These are phyloP conservation scores for Podotricha telesiphe DNA, from an alignment of 2,888 invertebrate genomes.

Conservation along the genomic window DNA sequence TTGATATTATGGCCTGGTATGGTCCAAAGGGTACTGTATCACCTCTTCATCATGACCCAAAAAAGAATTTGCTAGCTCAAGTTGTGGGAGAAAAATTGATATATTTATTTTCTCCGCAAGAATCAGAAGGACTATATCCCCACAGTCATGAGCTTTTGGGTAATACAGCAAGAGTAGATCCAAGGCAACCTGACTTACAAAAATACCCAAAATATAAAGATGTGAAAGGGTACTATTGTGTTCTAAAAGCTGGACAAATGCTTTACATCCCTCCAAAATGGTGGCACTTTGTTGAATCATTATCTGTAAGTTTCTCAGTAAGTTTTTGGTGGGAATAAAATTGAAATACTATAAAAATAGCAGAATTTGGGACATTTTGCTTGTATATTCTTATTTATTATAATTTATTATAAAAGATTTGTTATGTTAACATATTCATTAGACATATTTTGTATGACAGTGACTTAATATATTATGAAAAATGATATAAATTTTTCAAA, in stretches of 20 bases:
- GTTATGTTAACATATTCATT: neutral
- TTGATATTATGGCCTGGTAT: slow-evolving; percentile 97
- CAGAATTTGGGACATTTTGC: neutral
- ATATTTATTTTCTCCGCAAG: slow-evolving; percentile 90
- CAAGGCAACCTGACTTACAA: slow-evolving; percentile 88
- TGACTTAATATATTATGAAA: too few relatives aligned
- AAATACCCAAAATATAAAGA: slow-evolving; percentile 88
- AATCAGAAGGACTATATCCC: slow-evolving; percentile 90
- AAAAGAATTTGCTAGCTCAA: slow-evolving; percentile 95
- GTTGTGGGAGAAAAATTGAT: slow-evolving; percentile 95
- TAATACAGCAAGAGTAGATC: slow-evolving; percentile 97
- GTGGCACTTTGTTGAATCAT: slow-evolving; percentile 98
- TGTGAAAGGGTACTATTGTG: slow-evolving; percentile 86
- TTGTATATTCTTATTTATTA: neutral
- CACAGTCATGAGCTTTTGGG: slow-evolving; percentile 89
- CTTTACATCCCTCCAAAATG: slow-evolving; percentile 97
- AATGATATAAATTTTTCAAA: too few relatives aligned
- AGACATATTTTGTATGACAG: neutral
- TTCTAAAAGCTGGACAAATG: slow-evolving; percentile 93
- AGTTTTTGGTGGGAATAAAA: slow-evolving; percentile 97
- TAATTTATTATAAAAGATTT: neutral
- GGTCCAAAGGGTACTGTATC: slow-evolving; percentile 97
- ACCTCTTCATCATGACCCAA: slow-evolving; percentile 96
- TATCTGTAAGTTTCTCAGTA: slow-evolving; percentile 96
- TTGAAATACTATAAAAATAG: neutral